These are phyloP conservation scores for Thripadectes ignobilis DNA, from an alignment of 2,797 vertebrate genomes.

Conservation along the genomic window DNA sequence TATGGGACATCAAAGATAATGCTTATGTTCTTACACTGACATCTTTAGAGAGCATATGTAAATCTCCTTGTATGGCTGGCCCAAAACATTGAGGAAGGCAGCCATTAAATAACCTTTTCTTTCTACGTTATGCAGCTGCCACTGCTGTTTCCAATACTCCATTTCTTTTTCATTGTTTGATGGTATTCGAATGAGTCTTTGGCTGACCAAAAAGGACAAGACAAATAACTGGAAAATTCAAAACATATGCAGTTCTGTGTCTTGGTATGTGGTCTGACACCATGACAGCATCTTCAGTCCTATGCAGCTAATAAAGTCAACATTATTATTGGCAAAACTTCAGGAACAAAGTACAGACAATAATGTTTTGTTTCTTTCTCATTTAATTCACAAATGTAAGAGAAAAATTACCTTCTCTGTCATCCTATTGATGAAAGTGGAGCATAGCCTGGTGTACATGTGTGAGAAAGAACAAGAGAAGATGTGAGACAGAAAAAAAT, in stretches of 20 bases:
- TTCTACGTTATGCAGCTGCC: background rate
- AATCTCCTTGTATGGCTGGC: background rate
- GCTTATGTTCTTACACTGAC: slow-evolving; percentile 19
- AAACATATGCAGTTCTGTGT: background rate
- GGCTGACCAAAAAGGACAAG: slow-evolving; percentile 26
- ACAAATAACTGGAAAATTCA: slow-evolving; percentile 43
- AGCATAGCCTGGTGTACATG: background rate
- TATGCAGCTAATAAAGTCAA: slow-evolving; percentile 7
- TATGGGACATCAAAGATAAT: slow-evolving; percentile 11
- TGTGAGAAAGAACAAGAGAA: background rate
- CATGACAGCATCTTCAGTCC: background rate
- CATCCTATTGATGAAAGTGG: background rate
- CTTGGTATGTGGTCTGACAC: slow-evolving; percentile 45
- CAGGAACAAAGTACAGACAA: background rate
- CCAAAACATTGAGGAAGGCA: background rate
- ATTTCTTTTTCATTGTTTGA: background rate
- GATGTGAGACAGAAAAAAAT: background rate
- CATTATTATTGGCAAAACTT: slow-evolving; percentile 26
- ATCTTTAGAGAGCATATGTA: slow-evolving; percentile 1
- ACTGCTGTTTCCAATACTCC: background rate
- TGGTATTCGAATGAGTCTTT: background rate
- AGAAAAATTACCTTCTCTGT: background rate
- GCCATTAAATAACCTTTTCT: background rate
- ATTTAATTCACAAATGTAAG: background rate
- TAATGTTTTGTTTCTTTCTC: background rate